Evolutionary conservation across 2,888 invertebrate species (phyloP), one percentile per base, ranked within the genome.

Genomic region (Cordylochernes scorpioides): DNA sequence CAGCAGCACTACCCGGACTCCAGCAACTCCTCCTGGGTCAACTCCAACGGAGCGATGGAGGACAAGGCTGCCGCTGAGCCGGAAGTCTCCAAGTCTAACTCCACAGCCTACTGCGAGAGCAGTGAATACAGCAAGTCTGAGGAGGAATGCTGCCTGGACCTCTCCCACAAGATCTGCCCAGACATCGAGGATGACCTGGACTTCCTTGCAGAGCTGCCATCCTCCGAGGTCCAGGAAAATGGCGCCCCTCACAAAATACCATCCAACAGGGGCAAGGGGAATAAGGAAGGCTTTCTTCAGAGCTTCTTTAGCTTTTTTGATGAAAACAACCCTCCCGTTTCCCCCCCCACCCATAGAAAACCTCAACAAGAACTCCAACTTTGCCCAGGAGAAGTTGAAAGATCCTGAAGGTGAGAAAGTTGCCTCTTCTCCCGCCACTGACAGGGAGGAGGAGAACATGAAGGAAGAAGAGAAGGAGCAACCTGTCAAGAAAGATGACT

Each of bases 121-220:
- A 3, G 21, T 10, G 4, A 12, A 12, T 4, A 4, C 21, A 21
- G n/a, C 21, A 13, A n/a, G 10, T 26, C 17, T 17, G 4, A 10
- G 6, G 17, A 26, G 17, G 17, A 10, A 14, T 26, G 15, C 15
- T 26, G 26, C 15, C 6, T 6, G 17, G 15, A 16, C 13, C 17
- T 26, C 12, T 26, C 13, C 17, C 6, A 10, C 10, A n/a, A 15
- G n/a, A 16, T 9, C 26, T 26, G 14, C 12, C 12, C 5, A 22
- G 6, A 30, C 18, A 38, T 38, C 15, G 35, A 35, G 22, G 38
- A 37, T n/a, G 37, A 38, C 17, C 28, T 38, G 14, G 38, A 35
- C 10, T 38, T 38, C 16, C 33, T 38, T 17, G 33, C 35, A 14
- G 37, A 35, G 17, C 24, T 37, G 12, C 33, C 34, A 17, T 29